These are phyloP conservation scores for Hyles vespertilio DNA, from an alignment of 1,140 invertebrate species.

Conservation along the genomic window DNA sequence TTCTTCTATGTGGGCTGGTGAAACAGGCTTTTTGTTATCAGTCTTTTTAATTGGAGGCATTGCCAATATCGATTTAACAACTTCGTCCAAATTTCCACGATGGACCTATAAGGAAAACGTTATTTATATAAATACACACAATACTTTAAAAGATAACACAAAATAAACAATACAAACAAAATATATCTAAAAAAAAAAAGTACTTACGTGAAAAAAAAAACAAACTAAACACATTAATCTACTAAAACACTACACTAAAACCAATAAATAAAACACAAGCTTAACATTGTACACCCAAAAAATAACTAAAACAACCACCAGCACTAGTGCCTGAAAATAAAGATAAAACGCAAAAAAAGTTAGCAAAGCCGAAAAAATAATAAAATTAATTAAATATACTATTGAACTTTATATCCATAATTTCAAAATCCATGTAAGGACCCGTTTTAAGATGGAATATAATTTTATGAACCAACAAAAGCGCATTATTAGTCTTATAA, in stretches of 20 bases:
- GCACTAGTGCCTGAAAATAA: no score
- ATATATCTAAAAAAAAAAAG: conserved; percentile 22
- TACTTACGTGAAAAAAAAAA: conserved; percentile 34
- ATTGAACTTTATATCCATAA: no score
- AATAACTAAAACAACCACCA: conserved; percentile 1
- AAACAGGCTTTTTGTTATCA: conserved; percentile 42
- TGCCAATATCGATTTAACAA: conserved; percentile 56
- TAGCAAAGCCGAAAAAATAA: no score
- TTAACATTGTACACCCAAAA: conserved; percentile 4
- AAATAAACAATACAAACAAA: conserved; percentile 21
- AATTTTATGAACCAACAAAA: no score
- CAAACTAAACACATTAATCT: conserved; percentile 16
- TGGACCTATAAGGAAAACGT: conserved; percentile 48
- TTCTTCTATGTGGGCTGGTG: conserved; percentile 46
- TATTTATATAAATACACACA: conserved; percentile 11
- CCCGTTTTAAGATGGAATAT: no score
- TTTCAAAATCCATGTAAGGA: no score
- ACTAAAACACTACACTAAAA: conserved; percentile 19
- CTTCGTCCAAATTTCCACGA: conserved; percentile 61
- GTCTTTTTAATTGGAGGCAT: conserved; percentile 60
- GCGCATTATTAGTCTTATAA: no score
- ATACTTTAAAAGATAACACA: conserved; percentile 12
- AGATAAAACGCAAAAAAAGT: no score
- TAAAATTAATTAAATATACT: no score
- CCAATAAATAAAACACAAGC: conserved; percentile 16